Conservation (phyloP, 2,797 vertebrate species). For the Sebastes glaucus region DNA sequence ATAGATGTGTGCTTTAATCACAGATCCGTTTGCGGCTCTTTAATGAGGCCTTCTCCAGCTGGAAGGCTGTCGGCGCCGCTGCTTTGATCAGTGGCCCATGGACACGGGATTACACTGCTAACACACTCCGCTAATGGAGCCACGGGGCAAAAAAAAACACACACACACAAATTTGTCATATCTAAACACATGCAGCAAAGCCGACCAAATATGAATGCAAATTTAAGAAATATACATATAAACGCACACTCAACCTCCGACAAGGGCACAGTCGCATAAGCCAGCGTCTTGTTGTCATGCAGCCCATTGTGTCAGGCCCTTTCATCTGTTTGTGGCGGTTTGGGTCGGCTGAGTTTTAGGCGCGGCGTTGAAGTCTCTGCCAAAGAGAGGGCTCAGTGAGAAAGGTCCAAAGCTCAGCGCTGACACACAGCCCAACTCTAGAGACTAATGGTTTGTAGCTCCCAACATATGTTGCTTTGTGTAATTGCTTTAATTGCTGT, state of each 20-base stretch:
- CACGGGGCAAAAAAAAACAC: constrained; percentile 23
- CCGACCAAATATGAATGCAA: constrained; percentile 22
- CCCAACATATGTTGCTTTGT: constrained; percentile 78
- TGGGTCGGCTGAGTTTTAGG: constrained; percentile 40
- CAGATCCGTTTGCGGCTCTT: constrained; percentile 45
- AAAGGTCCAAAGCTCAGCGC: constrained; percentile 63
- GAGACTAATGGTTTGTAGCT: constrained; percentile 76
- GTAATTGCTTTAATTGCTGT: constrained; percentile 82
- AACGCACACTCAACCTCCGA: constrained; percentile 10
- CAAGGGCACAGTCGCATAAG: constrained; percentile 31
- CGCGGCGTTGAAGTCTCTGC: constrained; percentile 48
- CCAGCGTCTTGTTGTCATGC: constrained; percentile 15
- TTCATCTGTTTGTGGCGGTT: constrained; percentile 44
- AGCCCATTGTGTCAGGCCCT: constrained; percentile 34
- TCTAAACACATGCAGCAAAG: background rate
- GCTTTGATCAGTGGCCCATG: constrained; percentile 75
- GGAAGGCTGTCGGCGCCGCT: constrained; percentile 54
- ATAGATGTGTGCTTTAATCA: constrained; percentile 59
- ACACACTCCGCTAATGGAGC: constrained; percentile 66
- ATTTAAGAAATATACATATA: constrained; percentile 32
- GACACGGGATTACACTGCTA: constrained; percentile 60
- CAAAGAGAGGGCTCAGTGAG: constrained; percentile 48
- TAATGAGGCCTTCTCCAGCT: constrained; percentile 72
- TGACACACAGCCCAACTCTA: constrained; percentile 63
- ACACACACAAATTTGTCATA: background rate